phyloP scores from a whole-genome alignment of 2,888 invertebrate genomes.

The Athrips mouffetella region DNA sequence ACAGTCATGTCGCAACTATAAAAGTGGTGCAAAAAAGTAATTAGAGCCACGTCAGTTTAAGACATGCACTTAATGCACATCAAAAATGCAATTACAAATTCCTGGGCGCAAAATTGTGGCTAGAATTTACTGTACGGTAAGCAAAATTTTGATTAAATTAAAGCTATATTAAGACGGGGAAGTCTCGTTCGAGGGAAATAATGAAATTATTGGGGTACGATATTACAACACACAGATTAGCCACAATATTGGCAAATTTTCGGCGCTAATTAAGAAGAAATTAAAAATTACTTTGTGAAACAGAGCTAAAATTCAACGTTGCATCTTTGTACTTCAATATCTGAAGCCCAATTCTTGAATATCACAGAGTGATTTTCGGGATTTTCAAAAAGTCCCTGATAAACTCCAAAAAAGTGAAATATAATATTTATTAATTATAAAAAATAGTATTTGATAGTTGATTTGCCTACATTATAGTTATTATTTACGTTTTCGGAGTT shows the following conservation, averaged over 20 bases:
- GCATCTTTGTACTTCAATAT: too few species aligned
- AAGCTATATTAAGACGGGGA: constrained; percentile 67
- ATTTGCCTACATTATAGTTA: too few species aligned
- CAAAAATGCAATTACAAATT: constrained; percentile 31
- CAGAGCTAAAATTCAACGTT: neutral
- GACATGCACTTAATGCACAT: constrained; percentile 6
- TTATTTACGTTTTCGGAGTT: too few species aligned
- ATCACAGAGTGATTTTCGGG: too few species aligned
- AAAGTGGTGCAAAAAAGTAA: neutral
- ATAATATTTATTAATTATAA: too few species aligned
- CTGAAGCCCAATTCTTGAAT: too few species aligned
- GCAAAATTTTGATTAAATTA: constrained; percentile 73
- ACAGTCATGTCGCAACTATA: too few species aligned
- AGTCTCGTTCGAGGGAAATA: constrained; percentile 55
- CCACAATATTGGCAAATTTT: constrained; percentile 6
- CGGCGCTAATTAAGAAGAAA: neutral
- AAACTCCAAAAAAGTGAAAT: too few species aligned
- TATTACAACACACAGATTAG: constrained; percentile 11
- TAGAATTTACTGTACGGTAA: constrained; percentile 49
- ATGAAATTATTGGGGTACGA: constrained; percentile 56
- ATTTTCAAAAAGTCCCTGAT: too few species aligned
- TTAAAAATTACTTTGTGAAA: neutral
- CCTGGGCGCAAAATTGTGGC: constrained; percentile 55
- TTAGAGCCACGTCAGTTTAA: constrained; percentile 14
- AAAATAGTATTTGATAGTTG: too few species aligned